phyloP scores from a whole-genome alignment of 1,140 invertebrate species.

The Papilio glaucus region DNA sequence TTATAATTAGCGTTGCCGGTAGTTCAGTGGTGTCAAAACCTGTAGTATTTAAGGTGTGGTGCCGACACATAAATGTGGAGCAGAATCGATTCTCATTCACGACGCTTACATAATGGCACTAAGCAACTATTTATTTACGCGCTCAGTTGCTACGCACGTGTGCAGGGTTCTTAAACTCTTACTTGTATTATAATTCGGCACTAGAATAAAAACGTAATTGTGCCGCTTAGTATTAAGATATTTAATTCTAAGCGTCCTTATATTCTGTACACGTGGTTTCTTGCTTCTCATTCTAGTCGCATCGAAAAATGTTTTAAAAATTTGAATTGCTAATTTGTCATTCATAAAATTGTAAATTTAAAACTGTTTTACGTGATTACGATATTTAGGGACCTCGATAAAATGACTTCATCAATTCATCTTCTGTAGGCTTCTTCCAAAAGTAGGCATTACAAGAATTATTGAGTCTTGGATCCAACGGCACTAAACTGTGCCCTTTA shows the following conservation, averaged over 20 bases:
- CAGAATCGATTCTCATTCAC: conserved; percentile 35
- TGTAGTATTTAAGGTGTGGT: conserved; percentile 36
- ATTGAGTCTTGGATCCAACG: too few relatives aligned
- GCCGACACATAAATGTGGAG: conserved; percentile 30
- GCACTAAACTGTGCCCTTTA: too few relatives aligned
- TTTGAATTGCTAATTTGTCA: conserved; percentile 37
- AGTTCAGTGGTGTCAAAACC: conserved; percentile 26
- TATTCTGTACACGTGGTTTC: conserved; percentile 28
- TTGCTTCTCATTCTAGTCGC: conserved; percentile 4
- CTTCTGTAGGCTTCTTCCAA: too few relatives aligned
- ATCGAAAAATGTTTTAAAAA: conserved; percentile 27
- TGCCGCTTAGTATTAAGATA: neutral
- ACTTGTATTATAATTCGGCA: neutral
- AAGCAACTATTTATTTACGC: conserved; percentile 33
- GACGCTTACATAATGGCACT: conserved; percentile 31
- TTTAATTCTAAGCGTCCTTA: conserved; percentile 7
- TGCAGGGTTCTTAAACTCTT: conserved; percentile 11
- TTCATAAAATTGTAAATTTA: conserved; percentile 34
- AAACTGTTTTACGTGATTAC: conserved; percentile 14
- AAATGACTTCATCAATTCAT: too few relatives aligned
- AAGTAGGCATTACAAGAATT: too few relatives aligned
- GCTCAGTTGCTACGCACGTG: conserved; percentile 23
- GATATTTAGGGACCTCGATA: neutral
- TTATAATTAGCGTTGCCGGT: conserved; percentile 25
- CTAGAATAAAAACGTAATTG: conserved; percentile 10